Percentiles rank a stretch among this genome's conserved stretches.
Conservation (phyloP, 2,113 vertebrate genomes). For the Catharus fuscescens region DNA sequence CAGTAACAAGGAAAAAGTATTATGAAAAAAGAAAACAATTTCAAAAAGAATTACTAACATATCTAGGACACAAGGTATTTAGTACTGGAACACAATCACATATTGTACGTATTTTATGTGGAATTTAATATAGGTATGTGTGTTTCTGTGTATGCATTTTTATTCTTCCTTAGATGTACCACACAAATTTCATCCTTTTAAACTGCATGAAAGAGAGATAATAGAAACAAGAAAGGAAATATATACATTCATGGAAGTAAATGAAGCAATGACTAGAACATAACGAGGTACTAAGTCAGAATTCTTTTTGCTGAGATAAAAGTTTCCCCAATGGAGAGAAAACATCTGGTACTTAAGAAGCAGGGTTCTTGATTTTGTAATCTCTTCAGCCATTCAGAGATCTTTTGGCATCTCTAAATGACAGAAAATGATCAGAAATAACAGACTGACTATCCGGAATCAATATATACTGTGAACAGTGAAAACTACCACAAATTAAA, state of each 20-base stretch:
- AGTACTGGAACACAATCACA: background rate
- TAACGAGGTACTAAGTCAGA: background rate
- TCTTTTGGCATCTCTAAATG: slow-evolving; percentile 10
- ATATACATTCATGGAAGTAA: background rate
- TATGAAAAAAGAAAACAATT: background rate
- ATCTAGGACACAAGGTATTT: background rate
- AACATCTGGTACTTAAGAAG: background rate
- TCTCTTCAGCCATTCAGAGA: background rate
- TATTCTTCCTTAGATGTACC: background rate
- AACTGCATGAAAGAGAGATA: background rate
- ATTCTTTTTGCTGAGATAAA: background rate
- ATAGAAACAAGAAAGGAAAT: background rate
- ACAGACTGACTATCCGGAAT: background rate
- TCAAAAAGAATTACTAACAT: background rate
- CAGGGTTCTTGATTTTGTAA: background rate
- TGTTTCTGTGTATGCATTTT: background rate
- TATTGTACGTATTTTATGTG: background rate
- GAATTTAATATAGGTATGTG: background rate
- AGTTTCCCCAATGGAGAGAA: background rate
- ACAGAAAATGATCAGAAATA: background rate
- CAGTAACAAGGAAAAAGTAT: background rate
- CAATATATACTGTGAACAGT: background rate
- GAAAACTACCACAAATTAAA: background rate
- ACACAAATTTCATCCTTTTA: background rate
- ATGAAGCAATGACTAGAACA: background rate